Percentiles rank a stretch among this genome's conserved stretches.
phyloP scores from a whole-genome alignment of 2,797 vertebrate species.

The Heliangelus exortis region DNA sequence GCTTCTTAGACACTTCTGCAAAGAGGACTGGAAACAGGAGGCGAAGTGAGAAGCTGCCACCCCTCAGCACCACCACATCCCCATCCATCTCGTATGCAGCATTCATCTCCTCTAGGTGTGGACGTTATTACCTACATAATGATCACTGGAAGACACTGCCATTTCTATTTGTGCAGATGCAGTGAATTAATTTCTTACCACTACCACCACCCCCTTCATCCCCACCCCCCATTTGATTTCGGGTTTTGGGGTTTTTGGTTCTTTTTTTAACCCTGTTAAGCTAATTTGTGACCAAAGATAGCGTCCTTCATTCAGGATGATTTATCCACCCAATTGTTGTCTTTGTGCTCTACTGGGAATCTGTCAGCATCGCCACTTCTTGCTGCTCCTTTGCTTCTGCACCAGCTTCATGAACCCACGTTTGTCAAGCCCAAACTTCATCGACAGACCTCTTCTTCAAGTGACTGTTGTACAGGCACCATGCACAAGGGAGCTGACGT shows the following conservation, averaged over 20 bases:
- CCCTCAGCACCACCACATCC: slow-evolving; percentile 35
- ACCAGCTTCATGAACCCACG: slow-evolving; percentile 56
- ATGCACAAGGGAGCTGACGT: slow-evolving; percentile 60
- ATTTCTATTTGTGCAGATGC: slow-evolving; percentile 61
- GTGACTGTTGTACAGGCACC: slow-evolving; percentile 47
- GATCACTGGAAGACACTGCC: slow-evolving; percentile 59
- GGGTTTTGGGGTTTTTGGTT: slow-evolving; percentile 28
- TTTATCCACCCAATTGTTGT: slow-evolving; percentile 67
- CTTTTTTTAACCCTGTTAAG: slow-evolving; percentile 77
- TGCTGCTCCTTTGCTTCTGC: slow-evolving; percentile 64
- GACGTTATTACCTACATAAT: background rate
- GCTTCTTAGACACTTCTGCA: slow-evolving; percentile 89
- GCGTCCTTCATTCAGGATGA: slow-evolving; percentile 76
- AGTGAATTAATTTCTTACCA: slow-evolving; percentile 34
- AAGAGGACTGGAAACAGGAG: slow-evolving; percentile 76
- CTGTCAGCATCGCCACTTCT: slow-evolving; percentile 62
- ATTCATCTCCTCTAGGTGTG: slow-evolving; percentile 58
- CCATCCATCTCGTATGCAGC: slow-evolving; percentile 50
- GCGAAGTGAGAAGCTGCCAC: slow-evolving; percentile 76
- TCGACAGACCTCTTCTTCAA: slow-evolving; percentile 86
- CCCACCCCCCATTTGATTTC: slow-evolving; percentile 26
- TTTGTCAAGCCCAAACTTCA: slow-evolving; percentile 72
- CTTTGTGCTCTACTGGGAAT: slow-evolving; percentile 66
- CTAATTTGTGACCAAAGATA: slow-evolving; percentile 96
- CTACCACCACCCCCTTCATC: too few relatives aligned